These are phyloP conservation scores for Pedetes capensis DNA, from an alignment of 2,113 vertebrate species.

Conservation along the genomic window DNA sequence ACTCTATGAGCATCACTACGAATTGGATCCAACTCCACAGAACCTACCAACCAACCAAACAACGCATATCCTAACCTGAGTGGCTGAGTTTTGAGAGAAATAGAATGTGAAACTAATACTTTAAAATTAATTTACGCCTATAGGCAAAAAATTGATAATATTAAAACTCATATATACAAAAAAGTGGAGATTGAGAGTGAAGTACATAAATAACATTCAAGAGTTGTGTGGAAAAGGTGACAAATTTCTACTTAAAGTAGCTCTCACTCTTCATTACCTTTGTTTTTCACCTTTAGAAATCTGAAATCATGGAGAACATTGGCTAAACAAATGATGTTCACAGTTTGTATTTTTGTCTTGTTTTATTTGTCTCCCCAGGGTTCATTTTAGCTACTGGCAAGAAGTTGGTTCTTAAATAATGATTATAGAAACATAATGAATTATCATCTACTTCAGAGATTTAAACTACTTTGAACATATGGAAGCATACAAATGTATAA, in stretches of 20 bases:
- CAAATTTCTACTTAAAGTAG: background rate
- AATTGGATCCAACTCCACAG: no score
- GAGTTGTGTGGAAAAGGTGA: background rate
- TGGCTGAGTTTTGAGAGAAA: background rate
- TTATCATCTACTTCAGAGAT: background rate
- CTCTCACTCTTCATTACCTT: background rate
- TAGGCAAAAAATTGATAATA: background rate
- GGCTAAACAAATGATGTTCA: background rate
- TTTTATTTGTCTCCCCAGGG: background rate
- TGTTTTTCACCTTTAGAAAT: background rate
- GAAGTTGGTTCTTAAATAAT: background rate
- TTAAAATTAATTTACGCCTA: constrained; percentile 1
- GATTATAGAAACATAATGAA: background rate
- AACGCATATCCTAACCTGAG: background rate
- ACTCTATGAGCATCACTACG: no score
- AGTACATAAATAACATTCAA: background rate
- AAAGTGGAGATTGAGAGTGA: background rate
- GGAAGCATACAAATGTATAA: background rate
- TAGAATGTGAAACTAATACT: background rate
- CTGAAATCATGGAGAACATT: background rate
- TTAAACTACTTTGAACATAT: background rate
- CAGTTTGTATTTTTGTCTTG: background rate
- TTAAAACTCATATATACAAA: background rate
- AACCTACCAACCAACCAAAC: no score
- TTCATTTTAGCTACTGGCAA: background rate